These are phyloP conservation scores for Euleptes europaea DNA, from an alignment of 2,113 vertebrate genomes.

Conservation along the genomic window DNA sequence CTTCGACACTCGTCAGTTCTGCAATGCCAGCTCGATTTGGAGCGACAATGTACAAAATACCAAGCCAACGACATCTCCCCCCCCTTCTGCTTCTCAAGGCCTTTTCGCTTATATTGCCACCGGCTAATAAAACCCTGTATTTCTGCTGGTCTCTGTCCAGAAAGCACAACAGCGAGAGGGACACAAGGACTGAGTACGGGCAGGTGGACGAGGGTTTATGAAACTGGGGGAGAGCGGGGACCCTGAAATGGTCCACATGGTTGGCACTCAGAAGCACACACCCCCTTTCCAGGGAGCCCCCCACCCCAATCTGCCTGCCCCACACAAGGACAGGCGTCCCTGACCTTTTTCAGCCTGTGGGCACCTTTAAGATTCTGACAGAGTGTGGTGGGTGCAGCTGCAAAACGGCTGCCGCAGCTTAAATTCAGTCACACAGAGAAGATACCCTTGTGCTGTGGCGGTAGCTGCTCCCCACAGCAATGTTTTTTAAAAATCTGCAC, in stretches of 20 bases:
- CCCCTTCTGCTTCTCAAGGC: background rate
- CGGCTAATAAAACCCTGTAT: background rate
- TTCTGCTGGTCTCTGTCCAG: background rate
- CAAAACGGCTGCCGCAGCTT: too few relatives aligned
- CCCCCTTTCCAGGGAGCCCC: too few relatives aligned
- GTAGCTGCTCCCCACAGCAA: too few relatives aligned
- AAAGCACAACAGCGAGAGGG: background rate
- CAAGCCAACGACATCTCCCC: background rate
- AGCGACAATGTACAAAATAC: background rate
- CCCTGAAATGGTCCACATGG: too few relatives aligned
- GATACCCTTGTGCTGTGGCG: too few relatives aligned
- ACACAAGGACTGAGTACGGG: background rate
- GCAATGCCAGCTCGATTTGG: background rate
- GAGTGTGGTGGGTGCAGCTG: too few relatives aligned
- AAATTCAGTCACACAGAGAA: too few relatives aligned
- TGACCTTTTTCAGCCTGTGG: too few relatives aligned
- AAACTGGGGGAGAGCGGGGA: background rate
- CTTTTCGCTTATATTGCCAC: background rate
- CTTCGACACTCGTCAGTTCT: background rate
- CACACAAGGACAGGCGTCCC: too few relatives aligned
- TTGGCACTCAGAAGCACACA: background rate
- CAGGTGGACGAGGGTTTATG: background rate
- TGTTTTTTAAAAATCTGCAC: too few relatives aligned
- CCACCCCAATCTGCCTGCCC: too few relatives aligned
- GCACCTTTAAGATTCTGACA: too few relatives aligned